Conservation (phyloP, 2,888 invertebrate genomes). For the Torymus auratus region DNA sequence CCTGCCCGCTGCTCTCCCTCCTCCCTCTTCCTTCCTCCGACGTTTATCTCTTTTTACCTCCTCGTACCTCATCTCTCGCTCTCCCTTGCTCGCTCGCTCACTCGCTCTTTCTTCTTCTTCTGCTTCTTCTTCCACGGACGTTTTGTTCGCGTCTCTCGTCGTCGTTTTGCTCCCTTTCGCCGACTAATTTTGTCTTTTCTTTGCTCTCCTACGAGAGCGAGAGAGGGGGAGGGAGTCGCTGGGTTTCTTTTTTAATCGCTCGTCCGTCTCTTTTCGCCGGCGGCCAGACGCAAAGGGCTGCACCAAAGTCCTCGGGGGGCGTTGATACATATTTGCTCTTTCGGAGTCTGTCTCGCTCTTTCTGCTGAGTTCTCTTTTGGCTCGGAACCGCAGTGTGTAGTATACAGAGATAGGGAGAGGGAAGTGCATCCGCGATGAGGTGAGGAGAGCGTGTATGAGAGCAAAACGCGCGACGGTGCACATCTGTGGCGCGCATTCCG, state of each 20-base stretch:
- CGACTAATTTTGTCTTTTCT: slow-evolving; percentile 58
- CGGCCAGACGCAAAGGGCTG: slow-evolving; percentile 57
- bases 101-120: slow-evolving; percentile 41
- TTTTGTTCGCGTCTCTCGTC: slow-evolving; percentile 26
- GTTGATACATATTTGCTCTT: slow-evolving; percentile 65
- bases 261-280: slow-evolving; percentile 51
- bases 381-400: not conserved
- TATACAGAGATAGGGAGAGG: too few relatives aligned
- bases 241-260: slow-evolving; percentile 35
- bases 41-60: slow-evolving; percentile 45
- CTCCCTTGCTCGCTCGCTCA: slow-evolving; percentile 37
- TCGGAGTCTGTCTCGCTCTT: not conserved
- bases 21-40: slow-evolving; percentile 23
- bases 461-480: not conserved
- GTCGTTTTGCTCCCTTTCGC: slow-evolving; percentile 35
- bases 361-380: not conserved
- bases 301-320: slow-evolving; percentile 60
- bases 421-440: slow-evolving; percentile 21
- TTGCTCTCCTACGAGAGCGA: slow-evolving; percentile 40
- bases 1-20: slow-evolving; percentile 66
- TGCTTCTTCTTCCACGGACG: slow-evolving; percentile 6
- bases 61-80: slow-evolving; percentile 20
- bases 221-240: not conserved
- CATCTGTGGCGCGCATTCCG: slow-evolving; percentile 12
- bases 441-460: not conserved